A percentile compares a stretch with the other conserved stretches of the same genome.
Conservation (phyloP, 2,113 vertebrate genomes). For the Tupaia tana region DNA sequence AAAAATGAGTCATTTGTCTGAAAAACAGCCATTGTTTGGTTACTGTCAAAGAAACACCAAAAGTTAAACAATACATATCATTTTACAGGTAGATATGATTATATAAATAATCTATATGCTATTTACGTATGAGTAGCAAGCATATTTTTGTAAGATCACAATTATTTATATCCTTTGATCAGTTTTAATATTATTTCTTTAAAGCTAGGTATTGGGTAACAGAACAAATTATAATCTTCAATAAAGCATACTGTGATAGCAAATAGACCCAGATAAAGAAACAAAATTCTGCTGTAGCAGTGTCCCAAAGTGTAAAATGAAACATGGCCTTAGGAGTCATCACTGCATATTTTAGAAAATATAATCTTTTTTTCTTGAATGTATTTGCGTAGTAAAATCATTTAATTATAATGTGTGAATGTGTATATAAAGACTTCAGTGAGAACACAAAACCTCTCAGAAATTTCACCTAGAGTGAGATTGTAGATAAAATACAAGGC, state of each 20-base stretch:
- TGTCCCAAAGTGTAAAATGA: constrained; percentile 55
- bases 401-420: constrained; percentile 79
- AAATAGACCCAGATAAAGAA: constrained; percentile 49
- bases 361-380: constrained; percentile 67
- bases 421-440: constrained; percentile 67
- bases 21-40: background rate
- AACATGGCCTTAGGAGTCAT: constrained; percentile 67
- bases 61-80: background rate
- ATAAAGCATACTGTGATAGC: constrained; percentile 37
- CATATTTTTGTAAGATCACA: background rate
- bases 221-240: constrained; percentile 29
- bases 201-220: background rate
- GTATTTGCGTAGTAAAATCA: constrained; percentile 64
- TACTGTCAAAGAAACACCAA: background rate
- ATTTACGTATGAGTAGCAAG: background rate
- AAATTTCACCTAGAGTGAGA: constrained; percentile 74
- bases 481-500: constrained; percentile 62
- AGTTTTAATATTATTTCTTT: background rate
- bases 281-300: background rate
- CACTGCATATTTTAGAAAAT: constrained; percentile 76
- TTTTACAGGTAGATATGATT: background rate
- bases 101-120: background rate
- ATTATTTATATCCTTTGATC: background rate
- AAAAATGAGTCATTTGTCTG: constrained; percentile 9
- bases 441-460: constrained; percentile 73